These are phyloP conservation scores for Styela plicata DNA, from an alignment of 23 tunicate genomes.

Conservation along the genomic window DNA sequence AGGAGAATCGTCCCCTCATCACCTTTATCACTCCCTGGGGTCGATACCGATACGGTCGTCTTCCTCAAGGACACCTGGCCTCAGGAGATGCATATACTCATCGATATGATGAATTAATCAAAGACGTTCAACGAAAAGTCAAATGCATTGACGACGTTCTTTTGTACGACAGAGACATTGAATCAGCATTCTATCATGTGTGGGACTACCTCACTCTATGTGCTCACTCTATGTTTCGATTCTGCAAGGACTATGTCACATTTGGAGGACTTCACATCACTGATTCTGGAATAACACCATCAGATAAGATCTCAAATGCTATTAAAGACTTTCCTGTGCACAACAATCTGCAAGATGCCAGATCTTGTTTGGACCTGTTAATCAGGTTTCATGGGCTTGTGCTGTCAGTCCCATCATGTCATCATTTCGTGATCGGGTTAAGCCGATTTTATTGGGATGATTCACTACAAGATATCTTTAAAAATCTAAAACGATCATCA, in stretches of 20 bases:
- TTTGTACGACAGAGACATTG: slow-evolving; percentile 19
- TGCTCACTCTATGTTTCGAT: slow-evolving; percentile 24
- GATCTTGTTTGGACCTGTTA: slow-evolving; percentile 24
- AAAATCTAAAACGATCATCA: not conserved
- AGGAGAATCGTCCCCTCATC: slow-evolving; percentile 10
- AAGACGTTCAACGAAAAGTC: slow-evolving; percentile 17
- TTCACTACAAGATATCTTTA: not conserved
- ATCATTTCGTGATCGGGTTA: not conserved
- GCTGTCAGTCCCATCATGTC: not conserved
- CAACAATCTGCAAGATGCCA: slow-evolving; percentile 7
- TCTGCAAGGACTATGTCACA: slow-evolving; percentile 5
- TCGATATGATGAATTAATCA: slow-evolving; percentile 9
- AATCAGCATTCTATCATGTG: slow-evolving; percentile 15
- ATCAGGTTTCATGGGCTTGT: not conserved
- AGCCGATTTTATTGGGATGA: not conserved
- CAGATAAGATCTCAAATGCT: not conserved
- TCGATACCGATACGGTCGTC: slow-evolving; percentile 25
- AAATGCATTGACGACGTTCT: slow-evolving; percentile 25
- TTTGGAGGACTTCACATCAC: slow-evolving; percentile 34
- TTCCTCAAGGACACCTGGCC: slow-evolving; percentile 19
- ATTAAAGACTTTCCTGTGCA: not conserved
- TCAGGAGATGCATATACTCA: slow-evolving; percentile 39
- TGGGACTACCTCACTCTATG: slow-evolving; percentile 13
- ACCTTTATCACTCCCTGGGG: slow-evolving; percentile 40
- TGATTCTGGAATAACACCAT: slow-evolving; percentile 11